Base-by-base conservation (phyloP, 2,888 invertebrate species). In the Lasioglossum figueresi region DNA sequence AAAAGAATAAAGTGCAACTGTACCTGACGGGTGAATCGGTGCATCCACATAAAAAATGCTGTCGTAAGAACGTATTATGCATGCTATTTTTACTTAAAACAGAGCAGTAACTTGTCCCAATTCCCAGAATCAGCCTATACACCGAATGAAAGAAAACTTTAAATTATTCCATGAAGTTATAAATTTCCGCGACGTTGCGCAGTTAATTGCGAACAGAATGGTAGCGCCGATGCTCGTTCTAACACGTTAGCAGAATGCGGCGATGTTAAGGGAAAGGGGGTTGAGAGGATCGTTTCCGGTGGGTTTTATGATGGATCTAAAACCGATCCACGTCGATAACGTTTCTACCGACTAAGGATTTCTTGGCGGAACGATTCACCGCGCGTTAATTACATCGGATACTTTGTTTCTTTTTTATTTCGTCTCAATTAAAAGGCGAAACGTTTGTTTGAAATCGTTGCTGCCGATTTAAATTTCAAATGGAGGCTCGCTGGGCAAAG, bases 391-490 rank as follows among this genome's bases (percentile, higher is more conserved):
- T 66, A 66, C 66, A 34, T 66, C 66, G 34, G 34, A 14, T 37
- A 23, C 23, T 12, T 23, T 59, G 27, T 31, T 76, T 3, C 34
- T 19, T 52, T 31, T 31, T 31, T 14, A 59, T 43, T 14, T 40
- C 37, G 66, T 19, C 34, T 34, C 40, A 63, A 59, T 43, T 43
- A 43, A 31, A 63, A 14, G 19, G 31, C 14, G 27, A 59, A 59
- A 76, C 31, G 59, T 63, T 43, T 63, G 31, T 43, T n/a, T 63
- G 75, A 63, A 59, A 63, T 76, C 6, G 45, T 72, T 45, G 10
- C 45, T 48, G 31, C 37, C 23, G 37, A 72, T 76, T 59, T 63
- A 40, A 63, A 43, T 63, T 63, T 59, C 75, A 43, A 76, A 63
- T 59, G 12, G 31, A 40, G 52, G 31, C 40, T 63, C 59, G 31